Percentiles rank a stretch among this genome's conserved stretches.
phyloP scores from a whole-genome alignment of 1,140 invertebrate species.

The Akabosia matsudoensis region DNA sequence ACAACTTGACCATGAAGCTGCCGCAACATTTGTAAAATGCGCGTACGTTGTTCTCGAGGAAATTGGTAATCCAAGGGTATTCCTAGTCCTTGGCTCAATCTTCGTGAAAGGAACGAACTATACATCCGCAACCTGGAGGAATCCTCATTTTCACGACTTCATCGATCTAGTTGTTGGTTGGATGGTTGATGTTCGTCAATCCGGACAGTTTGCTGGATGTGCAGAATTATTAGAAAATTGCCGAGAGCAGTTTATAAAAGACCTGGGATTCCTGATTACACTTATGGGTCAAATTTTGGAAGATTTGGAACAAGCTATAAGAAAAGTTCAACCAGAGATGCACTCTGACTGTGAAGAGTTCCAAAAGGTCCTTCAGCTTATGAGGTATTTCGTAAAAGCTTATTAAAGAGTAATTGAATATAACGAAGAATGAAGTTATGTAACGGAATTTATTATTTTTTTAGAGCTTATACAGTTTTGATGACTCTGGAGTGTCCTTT shows the following conservation, averaged over 20 bases:
- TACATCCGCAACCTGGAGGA: not conserved
- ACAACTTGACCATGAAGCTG: not conserved
- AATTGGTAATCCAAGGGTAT: not conserved
- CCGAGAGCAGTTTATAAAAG: conserved; percentile 29
- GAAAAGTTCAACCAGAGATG: conserved; percentile 6
- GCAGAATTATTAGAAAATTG: conserved; percentile 29
- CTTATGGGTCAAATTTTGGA: conserved; percentile 34
- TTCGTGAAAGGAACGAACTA: not conserved
- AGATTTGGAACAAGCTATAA: conserved; percentile 30
- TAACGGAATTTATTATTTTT: conserved; percentile 4
- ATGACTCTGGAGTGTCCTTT: not conserved
- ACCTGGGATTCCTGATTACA: conserved; percentile 23
- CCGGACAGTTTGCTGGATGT: conserved; percentile 32
- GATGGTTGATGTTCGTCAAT: conserved; percentile 39
- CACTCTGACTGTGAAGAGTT: conserved; percentile 1
- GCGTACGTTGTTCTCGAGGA: conserved; percentile 8
- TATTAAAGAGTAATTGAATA: not conserved
- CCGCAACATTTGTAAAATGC: not conserved
- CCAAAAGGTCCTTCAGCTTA: not conserved
- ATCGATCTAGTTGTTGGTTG: conserved; percentile 43
- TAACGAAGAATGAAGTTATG: not conserved
- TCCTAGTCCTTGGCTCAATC: not conserved
- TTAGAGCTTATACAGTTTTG: conserved; percentile 4
- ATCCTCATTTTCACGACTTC: conserved; percentile 33
- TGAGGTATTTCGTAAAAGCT: no score